Base-by-base conservation (phyloP, 2,888 invertebrate species). In the Bursaphelenchus okinawaensis region DNA sequence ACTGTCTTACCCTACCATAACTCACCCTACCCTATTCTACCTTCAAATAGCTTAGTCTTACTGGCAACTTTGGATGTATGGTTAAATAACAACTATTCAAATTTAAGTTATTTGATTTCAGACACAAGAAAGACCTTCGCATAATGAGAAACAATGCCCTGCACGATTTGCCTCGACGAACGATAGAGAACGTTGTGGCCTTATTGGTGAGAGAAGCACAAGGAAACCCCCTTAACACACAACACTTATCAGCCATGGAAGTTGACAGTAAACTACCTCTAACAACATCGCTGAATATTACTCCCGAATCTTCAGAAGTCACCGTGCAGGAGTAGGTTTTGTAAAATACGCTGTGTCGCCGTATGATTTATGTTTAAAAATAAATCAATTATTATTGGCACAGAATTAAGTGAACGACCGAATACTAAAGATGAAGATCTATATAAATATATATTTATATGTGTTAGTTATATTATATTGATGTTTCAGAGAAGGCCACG, bases 131-230 rank as follows among this genome's bases (percentile, higher is more conserved):
- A n/a, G 40, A 40, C n/a, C 16, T 40, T n/a, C 40, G 40, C 16
- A 40, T 40, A n/a, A 40, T 40, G 40, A 40, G 40, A 40, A n/a
- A 12, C 1, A 12, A 40, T 40, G 40, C 40, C n/a, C n/a, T 40
- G 40, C 12, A 40, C 22, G 60, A 59, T 59, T 16, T 59, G 16
- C 52, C 60, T n/a, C 31, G 60, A 4, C n/a, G 50, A 7, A 59
- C 60, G 9, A 59, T 59, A 19, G 60, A 59, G n/a, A 59, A 59
- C 52, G 60, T 59, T 8, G 60, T 59, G n/a, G 51, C 31, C 16
- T 27, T 59, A 50, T 20, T 59, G 29, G 60, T 59, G n/a, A 19
- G 60, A 12, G 60, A 59, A 29, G 60, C 29, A 8, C 60, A 59
- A 28, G 31, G 50, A 29, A 50, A 50, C 19, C 12, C 60, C 2